Evolutionary conservation across 2,113 vertebrate species (phyloP).

Genomic region (Prinia subflava): DNA sequence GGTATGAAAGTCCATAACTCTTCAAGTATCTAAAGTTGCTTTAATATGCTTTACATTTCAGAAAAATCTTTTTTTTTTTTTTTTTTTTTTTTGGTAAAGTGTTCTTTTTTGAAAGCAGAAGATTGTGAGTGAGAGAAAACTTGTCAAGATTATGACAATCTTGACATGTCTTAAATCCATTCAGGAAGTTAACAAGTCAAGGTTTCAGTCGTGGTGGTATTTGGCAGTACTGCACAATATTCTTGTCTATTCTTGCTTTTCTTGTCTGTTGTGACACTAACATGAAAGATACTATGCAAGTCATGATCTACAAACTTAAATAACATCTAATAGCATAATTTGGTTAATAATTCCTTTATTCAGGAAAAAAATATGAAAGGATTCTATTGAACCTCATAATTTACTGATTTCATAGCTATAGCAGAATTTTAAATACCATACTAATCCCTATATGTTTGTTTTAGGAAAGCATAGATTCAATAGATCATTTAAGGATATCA

Average conservation of each 20-base stretch:
- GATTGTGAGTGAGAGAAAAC: background rate
- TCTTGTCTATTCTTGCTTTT: background rate
- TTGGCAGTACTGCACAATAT: background rate
- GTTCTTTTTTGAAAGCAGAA: background rate
- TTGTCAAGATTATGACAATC: background rate
- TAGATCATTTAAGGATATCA: background rate
- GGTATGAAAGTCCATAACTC: background rate
- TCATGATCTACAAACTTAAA: background rate
- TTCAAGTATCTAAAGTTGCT: background rate
- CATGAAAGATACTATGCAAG: background rate
- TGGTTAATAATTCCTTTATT: background rate
- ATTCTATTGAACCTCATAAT: background rate
- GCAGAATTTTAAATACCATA: background rate
- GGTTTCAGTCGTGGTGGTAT: background rate
- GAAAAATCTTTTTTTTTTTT: background rate
- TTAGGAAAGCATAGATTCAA: background rate
- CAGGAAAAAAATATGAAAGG: background rate
- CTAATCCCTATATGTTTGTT: background rate
- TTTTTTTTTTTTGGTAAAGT: background rate
- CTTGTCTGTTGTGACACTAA: background rate
- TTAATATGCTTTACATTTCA: background rate
- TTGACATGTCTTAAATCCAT: background rate
- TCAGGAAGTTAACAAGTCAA: background rate
- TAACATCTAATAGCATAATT: background rate
- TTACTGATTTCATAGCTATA: background rate